These are phyloP conservation scores for Poecilobothrus nobilitatus DNA, from an alignment of 2,888 invertebrate genomes.

Conservation along the genomic window DNA sequence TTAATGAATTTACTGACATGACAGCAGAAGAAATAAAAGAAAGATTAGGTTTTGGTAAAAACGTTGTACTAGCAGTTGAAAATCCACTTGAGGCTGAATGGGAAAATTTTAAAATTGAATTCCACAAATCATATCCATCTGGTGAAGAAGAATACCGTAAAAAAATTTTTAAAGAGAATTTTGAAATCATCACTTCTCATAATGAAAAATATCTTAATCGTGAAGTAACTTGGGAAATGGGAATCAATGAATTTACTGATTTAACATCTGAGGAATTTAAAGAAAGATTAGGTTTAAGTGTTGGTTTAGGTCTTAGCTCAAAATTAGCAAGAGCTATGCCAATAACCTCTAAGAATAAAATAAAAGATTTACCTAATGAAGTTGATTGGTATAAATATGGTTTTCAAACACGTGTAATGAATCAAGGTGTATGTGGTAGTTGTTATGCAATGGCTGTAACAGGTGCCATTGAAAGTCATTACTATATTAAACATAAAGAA, in stretches of 20 bases:
- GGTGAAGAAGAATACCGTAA: background rate
- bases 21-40: no score
- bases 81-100: background rate
- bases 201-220: background rate
- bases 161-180: background rate
- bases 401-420: background rate
- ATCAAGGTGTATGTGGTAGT: slow-evolving; percentile 28
- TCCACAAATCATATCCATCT: background rate
- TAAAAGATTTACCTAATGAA: background rate
- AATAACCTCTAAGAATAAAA: no score
- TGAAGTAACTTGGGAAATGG: no score
- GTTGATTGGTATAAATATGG: slow-evolving; percentile 10
- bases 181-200: background rate
- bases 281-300: no score
- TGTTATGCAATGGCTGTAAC: slow-evolving; percentile 30
- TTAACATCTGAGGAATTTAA: no score
- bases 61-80: no score
- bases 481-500: background rate
- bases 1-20: no score
- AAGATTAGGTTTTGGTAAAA: no score
- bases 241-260: no score
- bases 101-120: background rate
- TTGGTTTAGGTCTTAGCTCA: no score
- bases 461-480: slow-evolving; percentile 7
- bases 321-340: no score